These are phyloP conservation scores for Passer domesticus DNA, from an alignment of 2,113 vertebrate species.

Conservation along the genomic window DNA sequence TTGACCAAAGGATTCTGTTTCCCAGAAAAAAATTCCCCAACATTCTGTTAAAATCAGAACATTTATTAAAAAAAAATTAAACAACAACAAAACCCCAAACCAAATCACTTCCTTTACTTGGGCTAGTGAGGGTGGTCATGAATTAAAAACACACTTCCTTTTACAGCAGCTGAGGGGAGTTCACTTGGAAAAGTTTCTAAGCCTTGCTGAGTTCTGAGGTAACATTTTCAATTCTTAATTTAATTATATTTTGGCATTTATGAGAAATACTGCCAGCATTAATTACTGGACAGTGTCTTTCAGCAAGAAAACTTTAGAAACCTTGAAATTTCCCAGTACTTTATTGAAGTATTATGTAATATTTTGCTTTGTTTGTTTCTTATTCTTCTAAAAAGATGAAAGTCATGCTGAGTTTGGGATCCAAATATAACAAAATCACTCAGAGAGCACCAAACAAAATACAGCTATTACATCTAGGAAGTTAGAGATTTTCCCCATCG, in stretches of 20 bases:
- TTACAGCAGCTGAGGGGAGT: neutral
- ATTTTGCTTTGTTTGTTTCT: neutral
- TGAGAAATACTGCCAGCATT: neutral
- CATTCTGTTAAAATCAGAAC: neutral
- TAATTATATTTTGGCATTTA: neutral
- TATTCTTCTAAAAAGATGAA: neutral
- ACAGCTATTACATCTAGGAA: neutral
- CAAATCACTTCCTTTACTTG: neutral
- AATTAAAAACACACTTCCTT: constrained; percentile 1
- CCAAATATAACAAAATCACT: constrained; percentile 3
- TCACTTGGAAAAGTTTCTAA: neutral
- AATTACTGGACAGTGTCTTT: neutral
- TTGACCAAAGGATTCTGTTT: neutral
- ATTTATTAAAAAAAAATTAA: neutral
- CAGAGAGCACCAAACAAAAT: neutral
- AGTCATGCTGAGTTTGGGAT: neutral
- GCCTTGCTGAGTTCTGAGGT: neutral
- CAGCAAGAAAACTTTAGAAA: constrained; percentile 14
- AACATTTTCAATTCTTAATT: neutral
- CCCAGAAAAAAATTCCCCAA: neutral
- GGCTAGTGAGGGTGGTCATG: neutral
- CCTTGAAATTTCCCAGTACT: neutral
- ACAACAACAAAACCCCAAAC: neutral
- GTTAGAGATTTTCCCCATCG: neutral
- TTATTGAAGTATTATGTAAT: neutral